Evolutionary conservation across 1,140 invertebrate species (phyloP).

Genomic region (Monomorium pharaonis): DNA sequence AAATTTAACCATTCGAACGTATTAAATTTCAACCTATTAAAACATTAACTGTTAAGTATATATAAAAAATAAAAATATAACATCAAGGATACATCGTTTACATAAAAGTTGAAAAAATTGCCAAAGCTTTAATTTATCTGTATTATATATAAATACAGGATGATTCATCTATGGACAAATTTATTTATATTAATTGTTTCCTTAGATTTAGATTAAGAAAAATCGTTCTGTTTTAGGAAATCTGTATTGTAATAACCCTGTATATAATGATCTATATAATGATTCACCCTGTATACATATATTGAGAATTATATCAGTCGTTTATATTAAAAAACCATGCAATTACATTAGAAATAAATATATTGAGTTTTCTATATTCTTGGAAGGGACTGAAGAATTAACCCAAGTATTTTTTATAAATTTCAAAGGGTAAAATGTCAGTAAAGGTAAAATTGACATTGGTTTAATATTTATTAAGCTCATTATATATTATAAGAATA

Average conservation of each 20-base stretch:
- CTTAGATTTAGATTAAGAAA: neutral
- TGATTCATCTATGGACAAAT: neutral
- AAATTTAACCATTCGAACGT: slow-evolving; percentile 38
- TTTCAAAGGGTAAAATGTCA: neutral
- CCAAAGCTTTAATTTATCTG: neutral
- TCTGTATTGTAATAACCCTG: neutral
- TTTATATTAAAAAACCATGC: slow-evolving; percentile 11
- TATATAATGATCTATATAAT: slow-evolving; percentile 20
- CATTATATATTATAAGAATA: slow-evolving; percentile 4
- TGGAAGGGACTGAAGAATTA: neutral
- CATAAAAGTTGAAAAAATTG: slow-evolving; percentile 10
- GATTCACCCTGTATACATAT: slow-evolving; percentile 48
- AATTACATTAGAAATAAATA: neutral
- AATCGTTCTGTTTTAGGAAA: neutral
- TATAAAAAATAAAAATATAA: neutral
- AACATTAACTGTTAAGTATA: neutral
- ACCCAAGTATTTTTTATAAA: neutral
- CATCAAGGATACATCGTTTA: neutral
- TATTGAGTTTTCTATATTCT: neutral
- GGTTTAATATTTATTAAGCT: slow-evolving; percentile 7
- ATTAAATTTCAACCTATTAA: slow-evolving; percentile 9
- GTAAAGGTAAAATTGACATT: slow-evolving; percentile 1
- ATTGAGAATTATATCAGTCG: slow-evolving; percentile 9
- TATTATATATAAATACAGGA: slow-evolving; percentile 21
- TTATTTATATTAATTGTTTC: neutral